Percentiles rank a stretch among this genome's conserved stretches.
phyloP scores from a whole-genome alignment of 2,113 vertebrate species.

The Cinclus mexicanus region DNA sequence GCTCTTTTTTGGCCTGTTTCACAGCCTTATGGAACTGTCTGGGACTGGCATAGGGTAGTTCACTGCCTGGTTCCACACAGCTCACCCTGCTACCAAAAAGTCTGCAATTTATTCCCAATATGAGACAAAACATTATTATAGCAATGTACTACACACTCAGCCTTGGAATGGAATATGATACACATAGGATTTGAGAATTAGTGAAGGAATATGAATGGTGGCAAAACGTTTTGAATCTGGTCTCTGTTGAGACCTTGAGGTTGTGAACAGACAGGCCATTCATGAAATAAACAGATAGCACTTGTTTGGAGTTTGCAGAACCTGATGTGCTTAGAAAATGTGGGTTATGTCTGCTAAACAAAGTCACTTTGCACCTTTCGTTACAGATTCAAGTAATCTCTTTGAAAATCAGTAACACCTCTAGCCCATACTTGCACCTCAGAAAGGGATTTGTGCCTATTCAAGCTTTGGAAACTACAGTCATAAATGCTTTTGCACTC shows the following conservation, averaged over 20 bases:
- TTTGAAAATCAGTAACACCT: conserved; percentile 32
- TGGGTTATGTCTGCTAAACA: background rate
- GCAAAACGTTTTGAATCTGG: conserved; percentile 3
- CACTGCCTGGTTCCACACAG: background rate
- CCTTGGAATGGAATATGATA: background rate
- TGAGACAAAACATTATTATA: background rate
- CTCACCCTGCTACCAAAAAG: background rate
- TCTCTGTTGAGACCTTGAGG: background rate
- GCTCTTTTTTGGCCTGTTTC: background rate
- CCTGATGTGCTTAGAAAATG: conserved; percentile 8
- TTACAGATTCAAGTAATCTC: background rate
- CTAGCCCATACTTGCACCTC: background rate
- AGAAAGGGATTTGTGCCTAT: conserved; percentile 9
- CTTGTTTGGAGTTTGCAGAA: conserved; percentile 13
- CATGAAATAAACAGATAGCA: conserved; percentile 11
- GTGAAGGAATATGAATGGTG: background rate
- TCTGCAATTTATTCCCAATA: background rate
- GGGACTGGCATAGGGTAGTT: background rate
- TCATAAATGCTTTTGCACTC: background rate
- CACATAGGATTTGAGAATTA: background rate
- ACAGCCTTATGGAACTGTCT: fast-evolving
- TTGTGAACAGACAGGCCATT: conserved; percentile 20
- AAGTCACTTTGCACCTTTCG: conserved; percentile 3
- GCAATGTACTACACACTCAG: fast-evolving
- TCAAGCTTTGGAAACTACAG: background rate